These are phyloP conservation scores for Anastrepha obliqua DNA, from an alignment of 1,140 invertebrate species.

Conservation along the genomic window DNA sequence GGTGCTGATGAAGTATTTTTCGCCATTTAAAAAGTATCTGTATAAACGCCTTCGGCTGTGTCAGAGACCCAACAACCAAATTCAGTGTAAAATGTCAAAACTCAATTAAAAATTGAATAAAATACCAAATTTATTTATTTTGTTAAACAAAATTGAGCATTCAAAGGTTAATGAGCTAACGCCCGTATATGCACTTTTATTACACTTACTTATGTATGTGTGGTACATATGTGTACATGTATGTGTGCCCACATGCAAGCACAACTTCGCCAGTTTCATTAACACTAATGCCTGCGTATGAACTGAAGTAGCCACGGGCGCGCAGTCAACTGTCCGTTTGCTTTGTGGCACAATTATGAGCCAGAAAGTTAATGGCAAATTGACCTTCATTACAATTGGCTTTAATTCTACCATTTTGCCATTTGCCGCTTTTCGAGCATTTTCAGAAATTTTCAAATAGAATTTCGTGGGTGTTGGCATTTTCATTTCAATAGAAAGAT, in stretches of 20 bases:
- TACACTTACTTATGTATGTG: too few species aligned
- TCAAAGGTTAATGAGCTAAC: too few species aligned
- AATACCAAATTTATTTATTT: too few species aligned
- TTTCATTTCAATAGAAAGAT: not conserved
- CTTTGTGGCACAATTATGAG: not conserved
- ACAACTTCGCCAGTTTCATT: not conserved
- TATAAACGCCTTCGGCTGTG: too few species aligned
- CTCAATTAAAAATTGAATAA: too few species aligned
- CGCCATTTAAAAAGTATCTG: too few species aligned
- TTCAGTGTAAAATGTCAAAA: too few species aligned
- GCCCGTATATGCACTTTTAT: too few species aligned
- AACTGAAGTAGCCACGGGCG: not conserved
- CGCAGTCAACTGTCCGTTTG: not conserved
- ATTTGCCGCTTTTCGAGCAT: not conserved
- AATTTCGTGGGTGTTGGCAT: not conserved
- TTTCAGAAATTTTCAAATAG: not conserved
- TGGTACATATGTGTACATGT: too few species aligned
- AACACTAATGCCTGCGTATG: not conserved
- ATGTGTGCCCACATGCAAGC: not conserved
- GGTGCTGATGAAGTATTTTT: too few species aligned
- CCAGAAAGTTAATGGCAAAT: not conserved
- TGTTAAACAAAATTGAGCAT: too few species aligned
- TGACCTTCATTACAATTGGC: not conserved
- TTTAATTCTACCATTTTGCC: not conserved
- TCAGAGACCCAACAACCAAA: too few species aligned